Evolutionary conservation across 2,113 vertebrate genomes (phyloP), one percentile per base, ranked within the genome.

Genomic region (Hiodon tergisus): DNA sequence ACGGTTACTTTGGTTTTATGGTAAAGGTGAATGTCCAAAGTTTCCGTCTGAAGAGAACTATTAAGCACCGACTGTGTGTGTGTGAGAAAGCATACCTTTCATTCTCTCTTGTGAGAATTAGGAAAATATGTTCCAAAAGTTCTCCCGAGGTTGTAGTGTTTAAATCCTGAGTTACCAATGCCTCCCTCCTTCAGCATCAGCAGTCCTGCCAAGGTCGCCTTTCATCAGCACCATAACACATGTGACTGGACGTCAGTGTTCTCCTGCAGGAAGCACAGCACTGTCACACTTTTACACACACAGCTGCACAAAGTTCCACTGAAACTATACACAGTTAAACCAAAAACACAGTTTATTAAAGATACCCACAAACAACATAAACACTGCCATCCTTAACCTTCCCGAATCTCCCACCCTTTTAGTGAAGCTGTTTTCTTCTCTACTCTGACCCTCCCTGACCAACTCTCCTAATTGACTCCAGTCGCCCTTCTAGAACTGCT

Each of bases 141-240:
- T 67, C 47, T 53, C 54, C 54, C 65, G 62, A 50, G 14, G 65
- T 68, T 48, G 16, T 55, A 67, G 46, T 50, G 53, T 58, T 55
- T 68, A 55, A 58, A 67, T 50, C 73, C 73, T 67, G 73, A 67
- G 72, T 54, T 14, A 57, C 9, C 65, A 58, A 65, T 11, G 48
- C 61, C 51, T 16, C 46, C 61, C 46, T 31, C 14, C 55, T 57
- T 16, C 17, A 67, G 9, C 7, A 14, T 17, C 54, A 17, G 17
- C 14, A 16, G 31, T 54, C 14, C 65, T 58, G 17, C 54, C 67
- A 17, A n/a, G 4, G 14, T 57, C 54, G 52, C 17, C 13, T 67
- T 55, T 50, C 55, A 65, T 16, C 67, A 69, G 67, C 67, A 54
- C 50, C n/a, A 1, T 52, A 14, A 50, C 11, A n/a, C 0, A 11